phyloP scores from a whole-genome alignment of 2,797 vertebrate species.

The Melanotaenia boesemani region DNA sequence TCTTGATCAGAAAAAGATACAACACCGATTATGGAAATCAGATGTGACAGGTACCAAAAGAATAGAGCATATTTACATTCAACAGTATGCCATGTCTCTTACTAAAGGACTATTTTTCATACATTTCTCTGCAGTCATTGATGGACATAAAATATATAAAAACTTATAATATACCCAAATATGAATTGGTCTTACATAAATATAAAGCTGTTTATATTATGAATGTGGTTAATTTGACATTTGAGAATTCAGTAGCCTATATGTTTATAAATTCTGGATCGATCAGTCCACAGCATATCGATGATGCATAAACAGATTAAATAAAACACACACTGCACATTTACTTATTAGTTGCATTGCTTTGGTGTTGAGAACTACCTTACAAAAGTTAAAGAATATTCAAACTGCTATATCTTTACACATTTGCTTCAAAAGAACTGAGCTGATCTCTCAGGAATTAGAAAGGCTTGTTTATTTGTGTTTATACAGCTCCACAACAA shows the following conservation, averaged over 20 bases:
- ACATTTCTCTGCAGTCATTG: background rate
- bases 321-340: slow-evolving; percentile 7
- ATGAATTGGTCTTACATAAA: background rate
- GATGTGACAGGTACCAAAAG: slow-evolving; percentile 7
- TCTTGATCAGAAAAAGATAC: slow-evolving; percentile 64
- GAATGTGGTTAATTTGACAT: background rate
- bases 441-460: background rate
- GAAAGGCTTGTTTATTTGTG: background rate
- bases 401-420: background rate
- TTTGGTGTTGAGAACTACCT: background rate
- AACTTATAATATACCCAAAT: background rate
- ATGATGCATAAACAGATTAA: background rate
- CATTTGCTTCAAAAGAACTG: background rate
- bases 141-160: background rate
- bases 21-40: slow-evolving; percentile 34
- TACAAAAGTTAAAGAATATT: background rate
- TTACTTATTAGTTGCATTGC: background rate
- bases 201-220: background rate
- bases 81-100: background rate
- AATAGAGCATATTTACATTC: background rate
- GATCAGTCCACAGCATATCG: slow-evolving; percentile 25
- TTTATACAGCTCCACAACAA: background rate
- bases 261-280: background rate
- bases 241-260: background rate
- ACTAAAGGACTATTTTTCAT: slow-evolving; percentile 6